Conservation (phyloP, 2,113 vertebrate species). For the Ranitomeya variabilis region DNA sequence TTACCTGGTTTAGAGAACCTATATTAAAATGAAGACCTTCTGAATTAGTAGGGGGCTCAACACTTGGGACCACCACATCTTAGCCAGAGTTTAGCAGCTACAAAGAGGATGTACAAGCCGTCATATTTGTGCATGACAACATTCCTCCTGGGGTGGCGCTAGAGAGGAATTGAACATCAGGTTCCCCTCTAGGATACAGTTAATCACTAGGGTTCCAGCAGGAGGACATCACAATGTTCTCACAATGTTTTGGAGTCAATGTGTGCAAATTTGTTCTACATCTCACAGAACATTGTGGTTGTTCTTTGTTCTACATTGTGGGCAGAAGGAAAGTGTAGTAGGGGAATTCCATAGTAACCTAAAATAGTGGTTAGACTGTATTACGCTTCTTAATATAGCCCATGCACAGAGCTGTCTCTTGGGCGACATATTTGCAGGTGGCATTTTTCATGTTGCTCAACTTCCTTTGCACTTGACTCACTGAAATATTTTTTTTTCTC, state of each 20-base stretch:
- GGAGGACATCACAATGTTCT: not conserved
- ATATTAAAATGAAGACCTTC: too few relatives aligned
- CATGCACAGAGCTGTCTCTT: not conserved
- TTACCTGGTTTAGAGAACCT: too few relatives aligned
- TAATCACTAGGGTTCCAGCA: too few relatives aligned
- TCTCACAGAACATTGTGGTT: not conserved
- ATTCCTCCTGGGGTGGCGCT: not conserved
- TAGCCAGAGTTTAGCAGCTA: too few relatives aligned
- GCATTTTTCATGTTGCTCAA: slow-evolving; percentile 19
- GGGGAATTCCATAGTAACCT: slow-evolving; percentile 35
- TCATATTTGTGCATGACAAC: too few relatives aligned
- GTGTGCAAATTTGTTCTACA: not conserved
- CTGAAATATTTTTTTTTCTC: slow-evolving; percentile 17
- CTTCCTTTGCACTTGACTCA: slow-evolving; percentile 36
- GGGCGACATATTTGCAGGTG: not conserved
- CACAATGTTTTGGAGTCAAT: not conserved
- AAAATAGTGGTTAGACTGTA: not conserved
- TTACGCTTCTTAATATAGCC: slow-evolving; percentile 15
- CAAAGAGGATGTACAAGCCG: too few relatives aligned
- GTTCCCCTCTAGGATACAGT: too few relatives aligned
- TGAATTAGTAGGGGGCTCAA: too few relatives aligned
- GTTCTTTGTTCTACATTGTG: not conserved
- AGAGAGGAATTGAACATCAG: not conserved
- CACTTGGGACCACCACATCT: too few relatives aligned
- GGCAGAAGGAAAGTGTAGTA: not conserved